Evolutionary conservation across 1,140 invertebrate species (phyloP).

Genomic region (Pogonomyrmex barbatus): DNA sequence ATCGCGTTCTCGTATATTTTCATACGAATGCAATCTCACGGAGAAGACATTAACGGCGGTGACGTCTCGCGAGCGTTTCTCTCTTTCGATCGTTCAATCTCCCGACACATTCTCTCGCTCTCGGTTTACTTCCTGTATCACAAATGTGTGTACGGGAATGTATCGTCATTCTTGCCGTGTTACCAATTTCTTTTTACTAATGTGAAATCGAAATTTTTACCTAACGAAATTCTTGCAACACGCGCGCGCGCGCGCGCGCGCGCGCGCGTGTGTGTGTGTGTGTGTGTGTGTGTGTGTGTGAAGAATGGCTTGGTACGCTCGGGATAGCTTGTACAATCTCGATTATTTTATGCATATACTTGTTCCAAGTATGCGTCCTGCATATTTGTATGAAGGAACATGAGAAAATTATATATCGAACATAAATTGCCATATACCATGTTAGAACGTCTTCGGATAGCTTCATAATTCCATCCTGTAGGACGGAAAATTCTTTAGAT

Average conservation of each 20-base stretch:
- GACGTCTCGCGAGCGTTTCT: conserved; percentile 28
- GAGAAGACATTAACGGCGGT: conserved; percentile 47
- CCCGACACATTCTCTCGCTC: not conserved
- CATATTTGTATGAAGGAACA: conserved; percentile 53
- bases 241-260: too few relatives aligned
- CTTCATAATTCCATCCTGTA: conserved; percentile 53
- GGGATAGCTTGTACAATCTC: conserved; percentile 31
- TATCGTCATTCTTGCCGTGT: conserved; percentile 8
- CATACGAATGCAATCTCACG: conserved; percentile 31
- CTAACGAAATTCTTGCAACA: conserved; percentile 17
- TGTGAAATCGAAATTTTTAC: conserved; percentile 17
- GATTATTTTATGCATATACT: conserved; percentile 53
- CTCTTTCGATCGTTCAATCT: conserved; percentile 26
- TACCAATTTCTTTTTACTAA: conserved; percentile 1
- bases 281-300: not conserved
- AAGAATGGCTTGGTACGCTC: conserved; percentile 2
- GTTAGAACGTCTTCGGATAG: conserved; percentile 58
- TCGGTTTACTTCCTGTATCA: not conserved
- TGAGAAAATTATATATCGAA: conserved; percentile 54
- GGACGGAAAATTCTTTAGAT: conserved; percentile 53
- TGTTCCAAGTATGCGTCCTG: conserved; percentile 51
- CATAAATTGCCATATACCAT: conserved; percentile 50
- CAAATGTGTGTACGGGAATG: conserved; percentile 10
- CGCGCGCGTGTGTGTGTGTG: not conserved
- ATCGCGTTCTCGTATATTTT: conserved; percentile 31